Evolutionary conservation across 2,888 invertebrate species (phyloP), one percentile per base, ranked within the genome.

Genomic region (Tromatobia lineatoria): DNA sequence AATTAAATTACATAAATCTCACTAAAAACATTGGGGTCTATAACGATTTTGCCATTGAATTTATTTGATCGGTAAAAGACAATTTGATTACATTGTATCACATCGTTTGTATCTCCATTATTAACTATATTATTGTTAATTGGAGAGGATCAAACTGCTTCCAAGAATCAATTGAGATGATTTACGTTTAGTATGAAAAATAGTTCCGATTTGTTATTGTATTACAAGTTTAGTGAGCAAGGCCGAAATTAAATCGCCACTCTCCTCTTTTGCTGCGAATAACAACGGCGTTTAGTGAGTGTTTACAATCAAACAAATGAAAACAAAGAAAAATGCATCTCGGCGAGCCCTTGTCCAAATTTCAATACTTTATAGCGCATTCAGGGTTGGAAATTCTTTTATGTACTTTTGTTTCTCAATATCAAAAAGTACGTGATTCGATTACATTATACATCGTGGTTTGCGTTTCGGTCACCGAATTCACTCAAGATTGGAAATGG

Each of bases 251-350:
- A 29, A 82, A 71, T 80, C 66, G 79, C 82, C 45, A 34, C 74
- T 73, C 71, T 42, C 71, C 84, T 66, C 64, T 64, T 79, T 76
- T 69, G 57, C 73, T 76, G 67, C 76, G 80, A 82, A 81, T 85
- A 79, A 82, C 78, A 78, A 75, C 69, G 74, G 69, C 74, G 80
- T 85, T 82, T 85, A 85, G 85, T 64, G 66, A 80, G 18, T 73
- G 67, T 80, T 82, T 76, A 82, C 80, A 61, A 80, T 82, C 73
- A 73, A 59, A 74, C 54, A 10, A 57, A 38, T 11, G 10, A 45
- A 70, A 20, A 34, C 23, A 73, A 52, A 29, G n/a, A n/a, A 67
- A 47, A 38, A 64, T 47, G 20, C 15, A 8, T 20, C 38, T 67
- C 77, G 52, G 64, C 15, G 59, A 50, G 38, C 29, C 57, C 66